A percentile compares a stretch with the other conserved stretches of the same genome.
Evolutionary conservation across 2,888 invertebrate genomes (phyloP).

Genomic region (Invenusta paracnida): DNA sequence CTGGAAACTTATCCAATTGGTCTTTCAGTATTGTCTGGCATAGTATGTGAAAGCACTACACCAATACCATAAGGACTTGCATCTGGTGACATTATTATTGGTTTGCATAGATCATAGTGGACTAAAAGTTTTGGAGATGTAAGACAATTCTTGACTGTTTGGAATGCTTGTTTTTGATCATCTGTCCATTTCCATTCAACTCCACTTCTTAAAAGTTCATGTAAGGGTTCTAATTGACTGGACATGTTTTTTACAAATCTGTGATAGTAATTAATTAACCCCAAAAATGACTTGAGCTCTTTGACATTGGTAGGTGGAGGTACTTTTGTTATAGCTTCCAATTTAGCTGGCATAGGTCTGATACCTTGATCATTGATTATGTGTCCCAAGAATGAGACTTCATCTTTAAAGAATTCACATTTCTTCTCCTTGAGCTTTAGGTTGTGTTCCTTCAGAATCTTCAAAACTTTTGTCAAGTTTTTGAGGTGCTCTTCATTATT

Average conservation of each 20-base stretch:
- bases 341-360: constrained; percentile 24
- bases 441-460: background rate
- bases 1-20: constrained; percentile 5
- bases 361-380: constrained; percentile 22
- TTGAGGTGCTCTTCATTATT: constrained; percentile 31
- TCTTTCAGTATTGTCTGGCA: background rate
- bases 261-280: constrained; percentile 36
- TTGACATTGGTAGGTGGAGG: constrained; percentile 23
- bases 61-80: constrained; percentile 32
- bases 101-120: constrained; percentile 24
- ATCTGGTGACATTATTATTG: constrained; percentile 13
- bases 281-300: constrained; percentile 31
- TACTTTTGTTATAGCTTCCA: constrained; percentile 32
- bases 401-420: constrained; percentile 19
- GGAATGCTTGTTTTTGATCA: constrained; percentile 23
- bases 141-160: background rate
- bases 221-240: constrained; percentile 22
- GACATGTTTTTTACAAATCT: constrained; percentile 3
- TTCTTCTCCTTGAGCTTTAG: background rate
- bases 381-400: constrained; percentile 37
- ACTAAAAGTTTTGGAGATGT: background rate
- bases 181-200: background rate
- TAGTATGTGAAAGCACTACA: constrained; percentile 6
- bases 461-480: constrained; percentile 1
- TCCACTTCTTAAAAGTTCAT: background rate